Evolutionary conservation across 64 coral and sea anemone genomes (phyloP).

Genomic region (Stylophora pistillata): DNA sequence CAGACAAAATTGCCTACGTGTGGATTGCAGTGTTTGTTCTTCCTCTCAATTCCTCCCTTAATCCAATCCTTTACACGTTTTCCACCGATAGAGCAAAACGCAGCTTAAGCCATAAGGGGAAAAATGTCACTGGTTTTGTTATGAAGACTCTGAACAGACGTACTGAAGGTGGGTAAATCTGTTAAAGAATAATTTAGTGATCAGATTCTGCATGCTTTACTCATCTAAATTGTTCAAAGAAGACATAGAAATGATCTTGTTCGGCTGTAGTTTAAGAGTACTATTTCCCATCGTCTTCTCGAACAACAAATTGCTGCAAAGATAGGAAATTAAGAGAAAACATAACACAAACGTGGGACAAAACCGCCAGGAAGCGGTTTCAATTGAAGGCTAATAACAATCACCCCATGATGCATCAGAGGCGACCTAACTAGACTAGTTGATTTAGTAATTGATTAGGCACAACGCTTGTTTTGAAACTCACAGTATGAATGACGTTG

Average conservation of each 20-base stretch:
- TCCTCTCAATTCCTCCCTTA: constrained; percentile 44
- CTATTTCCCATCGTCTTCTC: no score
- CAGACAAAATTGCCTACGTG: constrained; percentile 35
- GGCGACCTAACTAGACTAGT: no score
- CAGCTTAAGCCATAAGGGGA: neutral
- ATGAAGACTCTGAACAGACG: neutral
- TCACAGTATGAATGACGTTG: no score
- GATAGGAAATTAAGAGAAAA: no score
- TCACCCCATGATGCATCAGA: no score
- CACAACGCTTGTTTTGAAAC: no score
- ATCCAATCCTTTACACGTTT: constrained; percentile 48
- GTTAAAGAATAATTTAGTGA: neutral
- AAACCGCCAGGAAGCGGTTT: no score
- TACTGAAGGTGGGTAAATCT: neutral
- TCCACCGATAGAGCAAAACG: constrained; percentile 3
- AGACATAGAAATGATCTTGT: neutral
- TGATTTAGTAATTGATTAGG: no score
- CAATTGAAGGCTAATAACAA: no score
- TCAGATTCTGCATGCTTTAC: neutral
- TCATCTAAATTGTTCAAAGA: neutral
- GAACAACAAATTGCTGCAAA: no score
- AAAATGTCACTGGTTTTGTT: neutral
- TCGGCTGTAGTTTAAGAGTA: no score
- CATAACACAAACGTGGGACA: no score
- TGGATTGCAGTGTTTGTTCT: constrained; percentile 58